These are phyloP conservation scores for Penaeus indicus DNA, from an alignment of 1,140 invertebrate genomes.

Conservation along the genomic window DNA sequence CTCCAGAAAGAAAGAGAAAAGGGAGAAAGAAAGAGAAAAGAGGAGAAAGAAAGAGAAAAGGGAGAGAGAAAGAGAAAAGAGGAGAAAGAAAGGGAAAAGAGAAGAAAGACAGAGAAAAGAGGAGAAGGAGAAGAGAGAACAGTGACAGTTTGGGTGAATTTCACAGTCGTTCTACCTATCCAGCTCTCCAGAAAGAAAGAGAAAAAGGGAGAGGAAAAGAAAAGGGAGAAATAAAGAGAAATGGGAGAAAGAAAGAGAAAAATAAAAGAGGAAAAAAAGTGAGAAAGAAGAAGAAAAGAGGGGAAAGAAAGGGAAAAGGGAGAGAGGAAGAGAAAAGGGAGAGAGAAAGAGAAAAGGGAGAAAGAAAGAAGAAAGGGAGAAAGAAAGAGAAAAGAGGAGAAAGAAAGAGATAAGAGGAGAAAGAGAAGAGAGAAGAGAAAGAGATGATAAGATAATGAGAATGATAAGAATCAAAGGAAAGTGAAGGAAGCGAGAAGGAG, in stretches of 20 bases:
- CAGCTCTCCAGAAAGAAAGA: not conserved
- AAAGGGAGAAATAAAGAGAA: not conserved
- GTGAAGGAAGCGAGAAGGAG: not conserved
- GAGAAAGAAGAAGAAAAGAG: not conserved
- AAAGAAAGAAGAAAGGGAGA: not conserved
- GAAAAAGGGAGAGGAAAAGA: not conserved
- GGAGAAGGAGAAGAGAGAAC: not conserved
- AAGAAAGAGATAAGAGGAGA: not conserved
- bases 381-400: not conserved
- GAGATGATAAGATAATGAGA: no score
- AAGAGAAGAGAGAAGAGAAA: not conserved
- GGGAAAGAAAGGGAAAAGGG: not conserved
- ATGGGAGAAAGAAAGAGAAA: not conserved
- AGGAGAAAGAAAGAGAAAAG: not conserved
- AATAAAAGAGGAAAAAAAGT: not conserved
- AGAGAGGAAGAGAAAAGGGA: not conserved
- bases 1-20: not conserved
- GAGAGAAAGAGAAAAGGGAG: not conserved
- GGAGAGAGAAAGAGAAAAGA: not conserved
- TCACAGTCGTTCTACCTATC: no score
- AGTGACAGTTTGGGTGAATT: not conserved
- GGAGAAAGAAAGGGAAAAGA: not conserved
- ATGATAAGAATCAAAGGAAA: not conserved
- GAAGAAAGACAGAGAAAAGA: not conserved
- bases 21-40: not conserved